Evolutionary conservation across 2,113 vertebrate species (phyloP), one percentile per base, ranked within the genome.

Genomic region (Muntiacus muntjak): DNA sequence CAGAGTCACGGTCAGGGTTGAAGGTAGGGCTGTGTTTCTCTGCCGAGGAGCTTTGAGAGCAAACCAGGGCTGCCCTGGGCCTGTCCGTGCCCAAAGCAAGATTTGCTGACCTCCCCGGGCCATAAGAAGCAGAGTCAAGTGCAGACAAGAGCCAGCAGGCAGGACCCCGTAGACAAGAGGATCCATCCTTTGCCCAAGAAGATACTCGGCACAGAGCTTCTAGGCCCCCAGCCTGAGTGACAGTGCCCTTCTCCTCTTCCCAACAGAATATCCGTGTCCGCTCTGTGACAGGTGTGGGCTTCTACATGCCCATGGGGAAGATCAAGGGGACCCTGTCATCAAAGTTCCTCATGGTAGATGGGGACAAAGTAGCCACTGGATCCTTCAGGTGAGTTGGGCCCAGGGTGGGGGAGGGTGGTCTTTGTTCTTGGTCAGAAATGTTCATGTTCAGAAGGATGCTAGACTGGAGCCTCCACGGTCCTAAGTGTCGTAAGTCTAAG

Each of bases 301-400:
- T 99, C 96, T 98, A 98, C 76, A 97, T 99, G 99, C 99, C 99
- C 14, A 98, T 98, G 50, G 99, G 99, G 30, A 99, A 98, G 96
- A 98, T 99, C 57, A 99, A 98, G 67, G 99, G 99, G 45, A 99
- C 98, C 0, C 10, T 99, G 95, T 98, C 99, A 78, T 99, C 99
- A 17, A 99, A 99, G 90, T 99, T 99, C 99, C 99, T 99, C 98
- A 99, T 99, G 98, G 99, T 99, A 7, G 99, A 99, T 87, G 99
- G 99, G 84, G 99, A 99, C 76, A 99, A 99, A 98, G 99, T 99
- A 19, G 98, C 99, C 94, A 99, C 99, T 26, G 99, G 99, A 60
- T 99, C 99, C 3, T 99, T 99, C 98, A 99, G 99, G 99, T 99
- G 95, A 94, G 98, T 95, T 85, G 96, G 55, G 43, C 6, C 6